Conservation (phyloP, 2,888 invertebrate genomes). For the Napeogenes inachia region DNA sequence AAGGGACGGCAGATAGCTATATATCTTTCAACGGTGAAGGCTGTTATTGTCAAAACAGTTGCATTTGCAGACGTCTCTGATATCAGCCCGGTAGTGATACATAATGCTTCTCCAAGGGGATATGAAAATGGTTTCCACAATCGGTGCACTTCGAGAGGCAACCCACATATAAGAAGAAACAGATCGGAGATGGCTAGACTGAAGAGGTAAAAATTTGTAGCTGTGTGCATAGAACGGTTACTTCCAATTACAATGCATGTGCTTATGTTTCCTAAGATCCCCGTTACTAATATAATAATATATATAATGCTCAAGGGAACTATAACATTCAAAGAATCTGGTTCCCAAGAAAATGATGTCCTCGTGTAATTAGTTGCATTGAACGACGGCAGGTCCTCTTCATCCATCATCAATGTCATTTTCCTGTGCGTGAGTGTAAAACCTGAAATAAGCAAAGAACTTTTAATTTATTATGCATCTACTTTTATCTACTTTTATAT, state of each 20-base stretch:
- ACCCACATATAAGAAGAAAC: conserved; percentile 83
- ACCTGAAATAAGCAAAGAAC: no score
- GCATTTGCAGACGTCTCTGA: conserved; percentile 93
- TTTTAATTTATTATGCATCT: no score
- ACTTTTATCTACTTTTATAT: no score
- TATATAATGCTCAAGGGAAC: conserved; percentile 83
- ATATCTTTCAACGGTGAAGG: conserved; percentile 92
- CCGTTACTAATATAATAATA: conserved; percentile 82
- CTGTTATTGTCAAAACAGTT: conserved; percentile 90
- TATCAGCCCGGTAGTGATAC: conserved; percentile 84
- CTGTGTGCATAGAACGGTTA: conserved; percentile 89
- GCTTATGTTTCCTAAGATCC: conserved; percentile 86
- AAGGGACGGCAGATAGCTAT: conserved; percentile 93
- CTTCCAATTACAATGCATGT: conserved; percentile 87
- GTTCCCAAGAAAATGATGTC: conserved; percentile 45
- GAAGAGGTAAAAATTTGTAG: conserved; percentile 90
- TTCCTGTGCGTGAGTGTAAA: background rate
- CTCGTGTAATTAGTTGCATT: conserved; percentile 53
- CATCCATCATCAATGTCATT: conserved; percentile 43
- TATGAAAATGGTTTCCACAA: conserved; percentile 86
- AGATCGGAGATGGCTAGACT: conserved; percentile 88
- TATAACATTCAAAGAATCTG: conserved; percentile 79
- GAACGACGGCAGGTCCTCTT: conserved; percentile 40
- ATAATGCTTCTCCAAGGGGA: conserved; percentile 86
- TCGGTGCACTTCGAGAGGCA: conserved; percentile 87